These are phyloP conservation scores for Hydra vulgaris DNA, from an alignment of 30 jellyfish, hydroid and myxozoan genomes.

Conservation along the genomic window DNA sequence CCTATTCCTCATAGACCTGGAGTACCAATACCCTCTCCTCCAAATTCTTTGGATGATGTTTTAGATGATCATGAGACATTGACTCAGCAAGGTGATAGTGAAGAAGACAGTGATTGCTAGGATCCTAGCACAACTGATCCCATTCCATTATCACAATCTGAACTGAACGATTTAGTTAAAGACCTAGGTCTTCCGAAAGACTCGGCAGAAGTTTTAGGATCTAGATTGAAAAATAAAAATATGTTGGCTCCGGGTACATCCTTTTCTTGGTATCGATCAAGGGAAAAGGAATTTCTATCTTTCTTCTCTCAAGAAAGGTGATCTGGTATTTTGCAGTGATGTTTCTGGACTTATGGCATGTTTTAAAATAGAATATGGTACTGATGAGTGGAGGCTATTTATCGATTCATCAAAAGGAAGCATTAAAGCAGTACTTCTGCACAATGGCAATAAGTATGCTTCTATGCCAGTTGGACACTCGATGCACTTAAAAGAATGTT, in stretches of 20 bases:
- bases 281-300: background rate
- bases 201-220: background rate
- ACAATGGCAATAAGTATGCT: no score
- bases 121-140: no score
- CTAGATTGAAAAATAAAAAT: background rate
- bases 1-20: background rate
- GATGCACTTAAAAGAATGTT: no score
- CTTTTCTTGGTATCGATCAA: background rate
- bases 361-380: background rate
- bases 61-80: no score
- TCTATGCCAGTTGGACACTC: no score
- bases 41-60: background rate
- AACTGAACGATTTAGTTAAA: background rate
- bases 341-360: background rate
- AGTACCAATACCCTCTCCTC: background rate
- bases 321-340: background rate
- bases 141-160: background rate
- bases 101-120: background rate
- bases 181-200: background rate
- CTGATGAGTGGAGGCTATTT: background rate
- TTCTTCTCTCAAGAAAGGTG: background rate
- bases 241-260: background rate
- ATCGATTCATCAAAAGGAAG: background rate
- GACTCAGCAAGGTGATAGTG: background rate
- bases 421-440: no score